A percentile compares a stretch with the other conserved stretches of the same genome.
phyloP scores from a whole-genome alignment of 2,113 vertebrate species.

The Leptocoma aspasia region DNA sequence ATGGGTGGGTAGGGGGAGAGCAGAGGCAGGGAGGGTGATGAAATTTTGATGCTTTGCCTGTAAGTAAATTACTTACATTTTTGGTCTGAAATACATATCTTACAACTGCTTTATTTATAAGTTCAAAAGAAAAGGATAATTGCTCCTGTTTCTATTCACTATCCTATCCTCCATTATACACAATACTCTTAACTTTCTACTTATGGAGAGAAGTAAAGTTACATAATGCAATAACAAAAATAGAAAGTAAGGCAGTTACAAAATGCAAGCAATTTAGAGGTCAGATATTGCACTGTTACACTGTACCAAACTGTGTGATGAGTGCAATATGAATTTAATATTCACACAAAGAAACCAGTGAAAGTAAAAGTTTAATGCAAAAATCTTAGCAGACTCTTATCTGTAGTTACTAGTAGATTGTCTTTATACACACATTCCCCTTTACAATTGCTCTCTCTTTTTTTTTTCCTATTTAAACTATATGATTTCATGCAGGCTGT shows the following conservation, averaged over 20 bases:
- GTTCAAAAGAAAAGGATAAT: not conserved
- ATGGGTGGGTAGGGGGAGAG: not conserved
- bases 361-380: not conserved
- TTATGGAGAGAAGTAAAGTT: not conserved
- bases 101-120: not conserved
- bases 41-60: not conserved
- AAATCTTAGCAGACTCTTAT: conserved; percentile 8
- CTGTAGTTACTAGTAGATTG: not conserved
- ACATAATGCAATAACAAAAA: not conserved
- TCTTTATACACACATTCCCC: not conserved
- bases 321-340: not conserved
- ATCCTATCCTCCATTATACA: not conserved
- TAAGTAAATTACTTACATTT: not conserved
- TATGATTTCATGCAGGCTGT: not conserved
- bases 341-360: not conserved
- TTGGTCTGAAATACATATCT: not conserved
- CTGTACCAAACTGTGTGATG: not conserved
- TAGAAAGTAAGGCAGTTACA: not conserved
- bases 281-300: not conserved
- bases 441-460: not conserved
- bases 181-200: not conserved
- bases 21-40: not conserved
- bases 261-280: not conserved
- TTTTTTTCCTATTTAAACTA: not conserved
- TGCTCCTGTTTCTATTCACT: not conserved